Percentiles rank a stretch among this genome's conserved stretches.
These are phyloP conservation scores for Drosophila rhopaloa DNA, from an alignment of 1,140 invertebrate species.

Conservation along the genomic window DNA sequence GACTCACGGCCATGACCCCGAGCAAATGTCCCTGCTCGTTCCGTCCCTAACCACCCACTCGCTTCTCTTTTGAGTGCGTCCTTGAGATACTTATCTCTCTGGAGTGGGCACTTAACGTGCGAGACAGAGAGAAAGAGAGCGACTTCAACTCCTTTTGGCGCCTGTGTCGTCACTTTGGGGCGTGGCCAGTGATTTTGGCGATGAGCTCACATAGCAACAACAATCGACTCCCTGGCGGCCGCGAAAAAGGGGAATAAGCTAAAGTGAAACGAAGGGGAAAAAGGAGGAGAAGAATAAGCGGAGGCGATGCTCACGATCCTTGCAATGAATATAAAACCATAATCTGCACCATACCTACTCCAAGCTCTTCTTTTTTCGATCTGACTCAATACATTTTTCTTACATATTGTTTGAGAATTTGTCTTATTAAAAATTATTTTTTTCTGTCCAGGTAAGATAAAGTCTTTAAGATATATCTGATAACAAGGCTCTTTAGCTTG, in stretches of 20 bases:
- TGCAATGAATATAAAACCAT: conserved; percentile 56
- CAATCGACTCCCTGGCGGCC: conserved; percentile 9
- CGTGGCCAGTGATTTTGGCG: conserved; percentile 42
- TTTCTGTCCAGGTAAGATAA: too few species aligned
- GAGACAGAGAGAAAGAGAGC: not conserved
- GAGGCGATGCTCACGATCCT: conserved; percentile 46
- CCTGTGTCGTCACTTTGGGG: conserved; percentile 64
- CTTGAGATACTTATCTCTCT: conserved; percentile 53
- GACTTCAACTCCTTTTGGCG: conserved; percentile 41
- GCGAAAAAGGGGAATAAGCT: not conserved
- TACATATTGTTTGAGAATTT: too few species aligned
- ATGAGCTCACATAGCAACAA: conserved; percentile 56
- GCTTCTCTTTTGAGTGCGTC: conserved; percentile 13
- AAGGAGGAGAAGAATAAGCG: not conserved
- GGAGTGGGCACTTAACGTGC: conserved; percentile 41
- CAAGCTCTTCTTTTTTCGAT: too few species aligned
- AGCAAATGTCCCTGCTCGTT: not conserved
- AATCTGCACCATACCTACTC: not conserved
- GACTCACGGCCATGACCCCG: conserved; percentile 50
- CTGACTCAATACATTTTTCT: too few species aligned
- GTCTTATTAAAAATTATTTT: too few species aligned
- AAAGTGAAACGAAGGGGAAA: not conserved
- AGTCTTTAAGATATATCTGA: too few species aligned
- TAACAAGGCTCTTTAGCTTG: too few species aligned
- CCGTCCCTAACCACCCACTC: not conserved